Evolutionary conservation across 2,113 vertebrate genomes (phyloP), one percentile per base, ranked within the genome.

Genomic region (Lycocorax pyrrhopterus): DNA sequence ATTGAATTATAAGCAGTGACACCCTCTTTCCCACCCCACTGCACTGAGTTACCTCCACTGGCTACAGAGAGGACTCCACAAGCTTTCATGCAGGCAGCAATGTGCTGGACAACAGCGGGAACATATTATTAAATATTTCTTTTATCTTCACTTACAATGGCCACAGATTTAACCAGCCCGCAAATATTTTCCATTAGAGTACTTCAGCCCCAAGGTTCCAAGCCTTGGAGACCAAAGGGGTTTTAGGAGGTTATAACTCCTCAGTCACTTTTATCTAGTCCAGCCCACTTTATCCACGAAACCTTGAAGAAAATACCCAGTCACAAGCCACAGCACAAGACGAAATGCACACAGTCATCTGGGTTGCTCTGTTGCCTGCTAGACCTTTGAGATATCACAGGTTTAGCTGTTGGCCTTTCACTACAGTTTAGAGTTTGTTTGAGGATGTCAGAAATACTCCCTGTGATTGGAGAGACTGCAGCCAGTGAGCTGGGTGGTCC

Each of bases 131-230:
- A 88, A 85, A 91, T 82, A 95, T 74, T 79, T 91, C 75, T 94
- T 96, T 96, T 85, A 95, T 95, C 90, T 95, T 93, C 46, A 60
- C 46, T 81, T 78, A 95, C 84, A 96, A 93, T 41, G 86, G 59
- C 33, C 78, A 84, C 46, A 64, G 82, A 88, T 76, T 86, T 35
- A 81, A 90, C 25, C 41, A 85, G 58, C 66, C 76, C 12, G 10
- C 62, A 87, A 76, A 44, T 62, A 91, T 73, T 90, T 96, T 89
- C 80, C 85, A 19, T 44, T 7, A 59, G 37, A 83, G 23, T 66
- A 30, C 25, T 96, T 72, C 75, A 86, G 59, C 23, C 63, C 83
- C 43, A 62, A 83, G 53, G 75, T 83, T 90, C 58, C n/a, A 73
- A 63, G 46, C 12, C 41, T 25, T 3, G 2, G 55, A 88, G 37